These are phyloP conservation scores for Coilia nasus DNA, from an alignment of 2,797 vertebrate genomes.

Conservation along the genomic window DNA sequence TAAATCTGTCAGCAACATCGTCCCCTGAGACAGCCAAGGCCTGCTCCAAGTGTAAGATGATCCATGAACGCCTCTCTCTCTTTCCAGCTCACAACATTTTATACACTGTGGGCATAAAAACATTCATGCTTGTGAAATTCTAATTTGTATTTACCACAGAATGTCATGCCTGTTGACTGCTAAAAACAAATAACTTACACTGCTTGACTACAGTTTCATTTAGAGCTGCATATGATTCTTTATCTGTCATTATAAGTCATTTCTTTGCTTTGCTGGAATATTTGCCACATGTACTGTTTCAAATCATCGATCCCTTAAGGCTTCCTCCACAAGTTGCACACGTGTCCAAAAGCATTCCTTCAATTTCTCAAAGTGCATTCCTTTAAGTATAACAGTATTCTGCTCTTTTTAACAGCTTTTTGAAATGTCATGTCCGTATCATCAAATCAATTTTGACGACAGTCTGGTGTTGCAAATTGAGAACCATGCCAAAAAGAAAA, in stretches of 20 bases:
- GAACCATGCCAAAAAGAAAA: neutral
- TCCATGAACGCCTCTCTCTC: neutral
- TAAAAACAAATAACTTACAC: neutral
- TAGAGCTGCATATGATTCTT: neutral
- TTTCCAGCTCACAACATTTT: neutral
- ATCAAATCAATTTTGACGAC: neutral
- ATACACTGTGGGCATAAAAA: neutral
- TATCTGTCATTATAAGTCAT: neutral
- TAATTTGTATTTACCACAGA: neutral
- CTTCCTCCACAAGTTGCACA: neutral
- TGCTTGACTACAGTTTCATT: neutral
- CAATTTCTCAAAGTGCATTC: neutral
- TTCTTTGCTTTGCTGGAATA: neutral
- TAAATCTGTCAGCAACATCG: neutral
- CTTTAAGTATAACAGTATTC: neutral
- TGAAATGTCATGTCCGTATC: neutral
- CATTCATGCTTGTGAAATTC: constrained; percentile 1
- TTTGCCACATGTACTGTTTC: neutral
- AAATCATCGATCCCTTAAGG: neutral
- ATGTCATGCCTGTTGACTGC: neutral
- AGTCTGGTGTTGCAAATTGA: neutral
- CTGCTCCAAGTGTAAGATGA: neutral
- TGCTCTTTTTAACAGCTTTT: neutral
- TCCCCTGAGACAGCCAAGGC: neutral
- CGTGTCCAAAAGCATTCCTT: neutral